Evolutionary conservation across 2,797 vertebrate species (phyloP).

Genomic region (Siniperca undulata): DNA sequence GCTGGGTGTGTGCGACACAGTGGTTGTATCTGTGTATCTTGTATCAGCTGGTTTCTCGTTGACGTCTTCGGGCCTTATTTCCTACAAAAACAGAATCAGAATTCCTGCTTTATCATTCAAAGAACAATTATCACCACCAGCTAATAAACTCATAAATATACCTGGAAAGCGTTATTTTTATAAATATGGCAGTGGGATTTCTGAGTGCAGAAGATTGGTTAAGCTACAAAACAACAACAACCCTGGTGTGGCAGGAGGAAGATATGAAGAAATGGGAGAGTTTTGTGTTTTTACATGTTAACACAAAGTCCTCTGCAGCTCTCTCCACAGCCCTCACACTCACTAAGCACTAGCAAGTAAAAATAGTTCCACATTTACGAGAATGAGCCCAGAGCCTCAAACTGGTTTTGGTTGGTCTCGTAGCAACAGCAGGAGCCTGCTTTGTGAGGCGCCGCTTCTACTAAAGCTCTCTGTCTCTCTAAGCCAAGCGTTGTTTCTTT

Average conservation of each 20-base stretch:
- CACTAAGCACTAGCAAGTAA: constrained; percentile 25
- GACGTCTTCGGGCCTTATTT: constrained; percentile 75
- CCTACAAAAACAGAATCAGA: constrained; percentile 35
- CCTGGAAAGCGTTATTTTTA: background rate
- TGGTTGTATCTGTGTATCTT: constrained; percentile 41
- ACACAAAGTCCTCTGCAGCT: background rate
- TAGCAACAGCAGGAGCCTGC: constrained; percentile 59
- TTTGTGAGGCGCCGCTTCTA: background rate
- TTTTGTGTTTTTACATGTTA: background rate
- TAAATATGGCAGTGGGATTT: background rate
- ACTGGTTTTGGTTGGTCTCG: constrained; percentile 49
- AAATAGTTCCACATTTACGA: constrained; percentile 49
- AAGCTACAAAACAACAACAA: too few relatives aligned
- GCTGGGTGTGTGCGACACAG: background rate
- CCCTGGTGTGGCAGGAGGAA: too few relatives aligned
- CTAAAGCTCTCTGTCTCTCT: background rate
- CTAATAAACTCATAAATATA: background rate
- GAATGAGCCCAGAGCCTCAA: constrained; percentile 31
- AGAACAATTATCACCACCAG: background rate
- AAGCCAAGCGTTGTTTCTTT: background rate
- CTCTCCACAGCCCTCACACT: background rate
- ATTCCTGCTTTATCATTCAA: too few relatives aligned
- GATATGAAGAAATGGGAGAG: background rate
- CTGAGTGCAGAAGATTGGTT: background rate
- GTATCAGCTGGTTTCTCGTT: constrained; percentile 76